A percentile compares a stretch with the other conserved stretches of the same genome.
These are phyloP conservation scores for Podarcis siculus DNA, from an alignment of 2,797 vertebrate species.

Conservation along the genomic window DNA sequence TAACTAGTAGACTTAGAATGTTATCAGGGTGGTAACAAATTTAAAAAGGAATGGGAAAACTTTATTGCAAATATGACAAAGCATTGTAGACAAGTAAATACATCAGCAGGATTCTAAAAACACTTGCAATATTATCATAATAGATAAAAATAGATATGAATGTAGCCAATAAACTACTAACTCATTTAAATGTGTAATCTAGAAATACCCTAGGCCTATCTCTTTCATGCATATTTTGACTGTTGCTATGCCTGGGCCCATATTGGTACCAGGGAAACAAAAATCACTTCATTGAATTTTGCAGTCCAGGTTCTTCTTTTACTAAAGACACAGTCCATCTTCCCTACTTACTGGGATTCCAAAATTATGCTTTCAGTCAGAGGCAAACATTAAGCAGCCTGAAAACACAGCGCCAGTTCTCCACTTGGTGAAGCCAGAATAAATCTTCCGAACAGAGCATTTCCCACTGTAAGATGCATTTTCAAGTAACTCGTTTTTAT, in stretches of 20 bases:
- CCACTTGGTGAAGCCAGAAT: background rate
- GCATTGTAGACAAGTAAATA: too few relatives aligned
- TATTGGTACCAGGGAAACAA: background rate
- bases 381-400: slow-evolving; percentile 17
- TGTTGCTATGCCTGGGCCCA: background rate
- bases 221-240: background rate
- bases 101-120: too few relatives aligned
- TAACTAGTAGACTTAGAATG: too few relatives aligned
- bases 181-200: background rate
- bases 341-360: slow-evolving; percentile 30
- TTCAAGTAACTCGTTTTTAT: background rate
- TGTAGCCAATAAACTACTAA: background rate
- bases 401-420: background rate
- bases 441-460: background rate
- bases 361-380: slow-evolving; percentile 42
- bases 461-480: slow-evolving; percentile 19
- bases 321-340: background rate
- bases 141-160: background rate
- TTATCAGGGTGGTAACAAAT: too few relatives aligned
- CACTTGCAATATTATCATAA: too few relatives aligned
- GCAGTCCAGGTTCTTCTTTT: background rate
- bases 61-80: too few relatives aligned
- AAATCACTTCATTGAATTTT: background rate
- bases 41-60: too few relatives aligned
- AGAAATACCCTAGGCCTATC: background rate